These are phyloP conservation scores for Channa maculata DNA, from an alignment of 2,113 vertebrate genomes.

Conservation along the genomic window DNA sequence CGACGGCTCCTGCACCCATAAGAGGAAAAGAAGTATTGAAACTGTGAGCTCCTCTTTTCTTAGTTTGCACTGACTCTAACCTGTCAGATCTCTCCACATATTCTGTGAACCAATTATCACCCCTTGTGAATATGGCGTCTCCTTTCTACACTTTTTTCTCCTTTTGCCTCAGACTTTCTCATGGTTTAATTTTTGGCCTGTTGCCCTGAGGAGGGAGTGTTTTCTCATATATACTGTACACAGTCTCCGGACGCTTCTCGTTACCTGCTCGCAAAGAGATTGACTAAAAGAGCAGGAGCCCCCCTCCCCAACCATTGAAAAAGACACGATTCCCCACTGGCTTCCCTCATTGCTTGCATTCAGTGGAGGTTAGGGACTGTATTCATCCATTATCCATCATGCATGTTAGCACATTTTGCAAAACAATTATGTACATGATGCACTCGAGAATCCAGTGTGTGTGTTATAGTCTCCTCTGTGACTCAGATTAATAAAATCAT, in stretches of 20 bases:
- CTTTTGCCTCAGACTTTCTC: neutral
- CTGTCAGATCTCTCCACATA: conserved; percentile 14
- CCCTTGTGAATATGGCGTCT: neutral
- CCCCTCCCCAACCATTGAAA: no score
- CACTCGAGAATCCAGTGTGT: neutral
- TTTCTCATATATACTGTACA: no score
- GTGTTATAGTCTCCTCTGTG: neutral
- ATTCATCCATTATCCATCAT: neutral
- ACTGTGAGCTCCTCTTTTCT: neutral
- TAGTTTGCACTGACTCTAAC: neutral
- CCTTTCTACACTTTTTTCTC: no score
- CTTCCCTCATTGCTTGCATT: neutral
- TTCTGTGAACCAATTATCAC: conserved; percentile 9
- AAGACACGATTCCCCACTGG: neutral
- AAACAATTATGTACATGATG: neutral
- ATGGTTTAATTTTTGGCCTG: no score
- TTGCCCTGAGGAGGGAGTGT: no score
- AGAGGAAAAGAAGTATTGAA: neutral
- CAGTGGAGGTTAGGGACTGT: neutral
- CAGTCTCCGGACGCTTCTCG: neutral
- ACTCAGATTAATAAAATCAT: neutral
- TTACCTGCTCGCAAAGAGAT: no score
- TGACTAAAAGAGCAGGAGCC: no score
- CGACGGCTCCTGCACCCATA: no score
- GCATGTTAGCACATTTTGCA: neutral